Evolutionary conservation across 2,797 vertebrate genomes (phyloP), one percentile per base, ranked within the genome.

Genomic region (Catostomus latipinnis): DNA sequence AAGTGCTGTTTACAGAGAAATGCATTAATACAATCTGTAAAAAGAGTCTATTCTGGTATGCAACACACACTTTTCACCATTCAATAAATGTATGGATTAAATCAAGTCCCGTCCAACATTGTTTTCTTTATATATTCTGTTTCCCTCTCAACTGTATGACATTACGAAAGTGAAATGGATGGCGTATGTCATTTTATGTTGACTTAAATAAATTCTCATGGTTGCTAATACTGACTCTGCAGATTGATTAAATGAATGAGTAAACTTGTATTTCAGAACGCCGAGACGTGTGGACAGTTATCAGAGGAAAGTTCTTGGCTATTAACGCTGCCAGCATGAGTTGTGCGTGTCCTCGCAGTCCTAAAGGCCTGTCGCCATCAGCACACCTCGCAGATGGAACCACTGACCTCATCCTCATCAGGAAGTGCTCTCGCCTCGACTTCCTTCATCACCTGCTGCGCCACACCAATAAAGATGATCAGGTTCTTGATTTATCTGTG

Each of bases 361-460:
- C 96, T 0, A 90, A 94, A 89, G 98, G 98, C 77, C 95, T 99
- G 57, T 98, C 97, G 0, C 98, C 98, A 0, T 94, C 96, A 6
- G 97, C 97, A 66, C 98, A 99, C 91, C 87, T 99, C 85, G 97
- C 97, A 2, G 95, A 98, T 8, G 97, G 98, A 46, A 96, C 96
- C 72, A 94, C 93, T 0, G 98, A 99, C 92, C 97, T 99, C 88
- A 97, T 99, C 89, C 92, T 99, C 63, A 95, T 99, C 81, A 96
- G 94, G 10, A 98, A 98, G 85, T 99, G 97, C 86, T 98, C 98
- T 76, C 93, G 97, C 68, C 90, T 98, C 1, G 86, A 94, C 91
- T 98, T 99, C 88, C 93, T 99, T 6, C 84, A 95, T 6, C 97
- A 98, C 83, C 96, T 99, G 11, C 81, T 98, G 53, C 92, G 97